Base-by-base conservation (phyloP, 2,888 invertebrate species). In the Luperina nickerlii region DNA sequence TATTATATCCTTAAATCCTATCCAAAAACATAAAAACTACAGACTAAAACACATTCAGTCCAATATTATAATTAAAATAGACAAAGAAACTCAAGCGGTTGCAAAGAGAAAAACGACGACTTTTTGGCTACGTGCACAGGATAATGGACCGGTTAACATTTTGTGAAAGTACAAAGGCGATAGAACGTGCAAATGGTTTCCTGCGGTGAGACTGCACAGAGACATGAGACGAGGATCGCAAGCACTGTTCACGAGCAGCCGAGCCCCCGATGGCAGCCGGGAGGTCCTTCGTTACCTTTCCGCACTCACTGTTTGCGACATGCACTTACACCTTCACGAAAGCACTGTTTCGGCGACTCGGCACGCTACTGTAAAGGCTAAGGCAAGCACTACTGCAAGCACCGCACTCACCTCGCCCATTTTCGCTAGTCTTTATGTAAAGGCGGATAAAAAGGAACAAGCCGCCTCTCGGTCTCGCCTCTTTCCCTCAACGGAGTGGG, bases 371-470 rank as follows among this genome's bases (percentile, higher is more conserved):
- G 92, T 89, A 94, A 95, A 95, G 92, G 91, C 94, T 94, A 94
- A 92, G 89, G 92, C 92, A 96, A 96, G 94, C 96, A 96, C 96
- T 96, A 96, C 96, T 93, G 93, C 93, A 95, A 95, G 95, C 96
- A 95, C 95, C 92, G 94, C 96, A 97, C 97, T 97, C 96, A 97
- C 97, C 97, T 97, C 97, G 96, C 97, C 97, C 97, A 97, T 97
- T 96, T 96, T 96, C 95, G 94, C 94, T 95, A 96, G 96, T 96
- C 94, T 96, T 93, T 97, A 96, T 95, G 92, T 93, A 95, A 87
- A 96, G 96, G 95, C 95, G 96, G 95, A 95, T 94, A 94, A 94
- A 95, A 95, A 95, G 95, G 95, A 95, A 93, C 93, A 94, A 95
- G 95, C 95, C 96, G 96, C 96, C 95, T 94, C 93, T 95, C 93